A percentile compares a stretch with the other conserved stretches of the same genome.
Conservation (phyloP, 2,888 invertebrate genomes). For the Crepidodera aurea region DNA sequence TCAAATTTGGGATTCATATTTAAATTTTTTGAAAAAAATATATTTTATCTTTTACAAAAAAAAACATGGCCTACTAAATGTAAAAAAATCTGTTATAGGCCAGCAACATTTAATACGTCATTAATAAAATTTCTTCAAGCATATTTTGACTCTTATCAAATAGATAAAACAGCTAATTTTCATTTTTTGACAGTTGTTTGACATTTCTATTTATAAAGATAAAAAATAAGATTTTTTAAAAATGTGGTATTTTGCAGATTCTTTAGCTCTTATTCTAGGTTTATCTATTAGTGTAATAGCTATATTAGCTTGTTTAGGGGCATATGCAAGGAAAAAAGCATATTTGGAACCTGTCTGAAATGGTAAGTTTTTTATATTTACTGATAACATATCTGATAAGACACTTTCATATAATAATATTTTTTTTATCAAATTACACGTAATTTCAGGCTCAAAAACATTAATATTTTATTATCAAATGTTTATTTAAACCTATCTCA, state of each 20-base stretch:
- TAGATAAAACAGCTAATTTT: no score
- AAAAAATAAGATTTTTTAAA: no score
- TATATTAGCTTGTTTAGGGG: constrained; percentile 73
- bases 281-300: constrained; percentile 68
- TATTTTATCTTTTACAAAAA: neutral
- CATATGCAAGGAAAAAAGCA: constrained; percentile 71
- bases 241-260: constrained; percentile 73
- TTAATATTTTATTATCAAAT: no score
- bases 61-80: neutral
- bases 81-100: neutral
- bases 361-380: constrained; percentile 3
- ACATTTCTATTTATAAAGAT: no score
- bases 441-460: no score
- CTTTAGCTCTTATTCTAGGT: constrained; percentile 71
- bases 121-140: no score
- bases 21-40: neutral
- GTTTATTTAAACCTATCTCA: no score
- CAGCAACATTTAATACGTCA: neutral
- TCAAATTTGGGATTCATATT: constrained; percentile 7
- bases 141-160: no score
- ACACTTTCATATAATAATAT: no score
- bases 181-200: no score
- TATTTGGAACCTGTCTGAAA: constrained; percentile 54
- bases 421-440: no score
- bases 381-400: no score